Evolutionary conservation across 35 echinoderm and acorn worm species (phyloP).

Genomic region (Lytechinus pictus): DNA sequence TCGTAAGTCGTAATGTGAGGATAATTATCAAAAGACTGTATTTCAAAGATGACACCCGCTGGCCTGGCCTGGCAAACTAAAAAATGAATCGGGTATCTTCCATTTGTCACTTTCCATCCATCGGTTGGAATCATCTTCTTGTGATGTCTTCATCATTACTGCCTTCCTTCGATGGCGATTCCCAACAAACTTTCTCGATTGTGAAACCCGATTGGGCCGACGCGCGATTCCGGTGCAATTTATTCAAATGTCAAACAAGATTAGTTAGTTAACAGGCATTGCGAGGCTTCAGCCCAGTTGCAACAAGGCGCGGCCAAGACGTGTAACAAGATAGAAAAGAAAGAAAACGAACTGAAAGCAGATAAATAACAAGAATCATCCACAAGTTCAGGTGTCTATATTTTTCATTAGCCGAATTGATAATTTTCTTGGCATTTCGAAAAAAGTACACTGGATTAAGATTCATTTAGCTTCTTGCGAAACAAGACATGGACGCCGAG

Average conservation of each 20-base stretch:
- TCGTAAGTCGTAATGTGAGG: background rate
- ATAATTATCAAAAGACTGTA: background rate
- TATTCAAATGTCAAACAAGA: conserved; percentile 36
- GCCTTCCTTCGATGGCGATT: background rate
- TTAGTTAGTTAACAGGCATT: conserved; percentile 8
- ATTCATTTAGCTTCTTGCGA: background rate
- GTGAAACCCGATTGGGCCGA: conserved; percentile 22
- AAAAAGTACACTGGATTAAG: background rate
- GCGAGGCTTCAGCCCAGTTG: background rate
- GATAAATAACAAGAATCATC: background rate
- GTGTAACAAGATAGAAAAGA: background rate
- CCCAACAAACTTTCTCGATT: conserved; percentile 21
- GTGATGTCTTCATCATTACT: conserved; percentile 1
- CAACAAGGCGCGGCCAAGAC: conserved; percentile 6
- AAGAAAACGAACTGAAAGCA: background rate
- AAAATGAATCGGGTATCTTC: background rate
- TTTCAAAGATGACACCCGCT: background rate
- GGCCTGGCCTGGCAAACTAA: background rate
- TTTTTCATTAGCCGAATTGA: background rate
- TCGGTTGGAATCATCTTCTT: background rate
- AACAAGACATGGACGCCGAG: background rate
- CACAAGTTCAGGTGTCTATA: background rate
- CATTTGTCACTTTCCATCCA: conserved; percentile 10
- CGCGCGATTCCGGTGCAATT: conserved; percentile 22
- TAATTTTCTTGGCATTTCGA: background rate